phyloP scores from a whole-genome alignment of 2,888 invertebrate genomes.

The Cerastis leucographa region DNA sequence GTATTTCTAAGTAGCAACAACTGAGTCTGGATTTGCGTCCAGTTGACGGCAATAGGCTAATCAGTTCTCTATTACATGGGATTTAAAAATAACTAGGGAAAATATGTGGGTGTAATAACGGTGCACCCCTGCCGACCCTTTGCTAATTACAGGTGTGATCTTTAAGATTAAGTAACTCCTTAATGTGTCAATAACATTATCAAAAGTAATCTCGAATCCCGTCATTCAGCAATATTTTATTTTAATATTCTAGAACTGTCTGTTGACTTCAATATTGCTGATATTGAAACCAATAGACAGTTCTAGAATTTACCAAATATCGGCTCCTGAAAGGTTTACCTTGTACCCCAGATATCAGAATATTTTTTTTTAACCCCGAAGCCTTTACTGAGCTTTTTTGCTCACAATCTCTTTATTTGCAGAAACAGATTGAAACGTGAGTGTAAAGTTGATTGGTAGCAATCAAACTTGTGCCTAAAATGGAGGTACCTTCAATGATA shows the following conservation, averaged over 20 bases:
- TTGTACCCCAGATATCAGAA: conserved; percentile 4
- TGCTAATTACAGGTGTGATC: neutral
- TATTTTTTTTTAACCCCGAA: conserved; percentile 21
- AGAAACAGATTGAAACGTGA: conserved; percentile 55
- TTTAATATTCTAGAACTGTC: too few relatives aligned
- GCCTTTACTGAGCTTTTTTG: conserved; percentile 21
- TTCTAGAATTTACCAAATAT: conserved; percentile 22
- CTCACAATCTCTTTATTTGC: conserved; percentile 53
- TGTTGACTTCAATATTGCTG: too few relatives aligned
- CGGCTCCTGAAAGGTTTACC: conserved; percentile 21
- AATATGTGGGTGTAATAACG: too few relatives aligned
- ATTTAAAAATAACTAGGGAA: neutral
- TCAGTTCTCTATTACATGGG: neutral
- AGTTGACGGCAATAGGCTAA: neutral
- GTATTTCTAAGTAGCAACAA: neutral
- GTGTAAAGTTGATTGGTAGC: conserved; percentile 48
- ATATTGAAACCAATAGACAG: conserved; percentile 14
- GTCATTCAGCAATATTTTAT: neutral
- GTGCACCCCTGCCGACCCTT: neutral
- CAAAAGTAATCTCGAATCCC: neutral
- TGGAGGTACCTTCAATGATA: conserved; percentile 20
- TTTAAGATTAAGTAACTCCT: neutral
- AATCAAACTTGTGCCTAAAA: conserved; percentile 35
- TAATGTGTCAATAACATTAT: neutral
- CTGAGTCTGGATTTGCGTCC: neutral